Evolutionary conservation across 2,113 vertebrate genomes (phyloP).

Genomic region (Condylura cristata): DNA sequence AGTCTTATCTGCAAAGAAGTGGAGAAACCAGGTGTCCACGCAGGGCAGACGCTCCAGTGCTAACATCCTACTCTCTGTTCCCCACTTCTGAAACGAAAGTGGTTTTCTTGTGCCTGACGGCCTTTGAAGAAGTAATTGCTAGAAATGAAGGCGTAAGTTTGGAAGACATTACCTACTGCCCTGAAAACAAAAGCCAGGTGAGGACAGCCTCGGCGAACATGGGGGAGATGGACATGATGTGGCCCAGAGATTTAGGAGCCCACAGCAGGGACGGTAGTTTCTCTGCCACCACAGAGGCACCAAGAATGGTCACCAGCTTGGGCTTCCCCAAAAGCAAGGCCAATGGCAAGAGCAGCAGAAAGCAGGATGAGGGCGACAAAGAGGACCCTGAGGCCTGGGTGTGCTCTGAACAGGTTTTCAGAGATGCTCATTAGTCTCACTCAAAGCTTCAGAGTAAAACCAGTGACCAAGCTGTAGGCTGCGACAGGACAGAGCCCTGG

Average conservation of each 20-base stretch:
- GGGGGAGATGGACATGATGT: conserved; percentile 98
- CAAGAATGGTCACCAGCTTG: conserved; percentile 91
- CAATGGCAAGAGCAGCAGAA: conserved; percentile 94
- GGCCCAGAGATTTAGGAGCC: conserved; percentile 98
- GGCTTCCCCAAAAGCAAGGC: conserved; percentile 95
- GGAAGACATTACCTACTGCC: background rate
- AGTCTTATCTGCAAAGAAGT: background rate
- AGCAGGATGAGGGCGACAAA: conserved; percentile 91
- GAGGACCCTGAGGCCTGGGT: background rate
- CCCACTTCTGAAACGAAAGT: background rate
- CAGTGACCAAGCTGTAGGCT: no score
- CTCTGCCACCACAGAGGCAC: conserved; percentile 90
- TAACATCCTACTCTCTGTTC: background rate
- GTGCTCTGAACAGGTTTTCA: accelerated
- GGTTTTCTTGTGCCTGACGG: background rate
- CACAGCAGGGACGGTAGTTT: conserved; percentile 84
- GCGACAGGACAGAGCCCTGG: no score
- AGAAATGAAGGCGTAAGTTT: background rate
- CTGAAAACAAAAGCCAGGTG: background rate
- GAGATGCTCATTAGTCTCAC: background rate
- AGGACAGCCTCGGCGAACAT: conserved; percentile 90
- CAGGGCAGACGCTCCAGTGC: background rate
- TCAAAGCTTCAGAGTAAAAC: background rate
- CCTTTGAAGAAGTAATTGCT: conserved; percentile 12
- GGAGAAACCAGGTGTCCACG: background rate